Evolutionary conservation across 2,888 invertebrate species (phyloP).

Genomic region (Eristalis pertinax): DNA sequence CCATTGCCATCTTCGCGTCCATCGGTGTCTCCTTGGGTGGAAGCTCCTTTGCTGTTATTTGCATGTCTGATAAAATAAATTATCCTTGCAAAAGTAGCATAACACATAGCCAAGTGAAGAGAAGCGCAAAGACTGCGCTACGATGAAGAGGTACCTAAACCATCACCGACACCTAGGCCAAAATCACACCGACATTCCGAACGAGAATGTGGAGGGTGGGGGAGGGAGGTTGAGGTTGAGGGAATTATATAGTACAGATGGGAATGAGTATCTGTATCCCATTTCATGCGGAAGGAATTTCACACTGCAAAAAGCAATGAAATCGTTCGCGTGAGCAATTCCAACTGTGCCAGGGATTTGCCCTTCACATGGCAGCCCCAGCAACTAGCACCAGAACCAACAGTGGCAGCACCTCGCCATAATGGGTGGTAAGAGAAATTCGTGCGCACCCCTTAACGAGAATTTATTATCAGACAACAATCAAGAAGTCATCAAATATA

Average conservation of each 20-base stretch:
- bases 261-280: constrained; percentile 64
- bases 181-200: constrained; percentile 39
- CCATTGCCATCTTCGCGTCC: constrained; percentile 30
- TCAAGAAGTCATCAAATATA: constrained; percentile 80
- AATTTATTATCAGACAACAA: constrained; percentile 75
- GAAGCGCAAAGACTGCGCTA: not conserved
- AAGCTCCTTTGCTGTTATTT: constrained; percentile 58
- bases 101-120: constrained; percentile 31
- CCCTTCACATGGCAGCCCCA: constrained; percentile 42
- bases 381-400: constrained; percentile 1
- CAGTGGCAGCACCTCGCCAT: constrained; percentile 3
- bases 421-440: constrained; percentile 43
- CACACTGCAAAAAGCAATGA: constrained; percentile 69
- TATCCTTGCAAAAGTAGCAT: constrained; percentile 57
- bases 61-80: constrained; percentile 72
- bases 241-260: constrained; percentile 36
- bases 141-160: constrained; percentile 35
- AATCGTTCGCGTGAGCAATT: constrained; percentile 70
- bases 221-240: not conserved
- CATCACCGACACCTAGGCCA: constrained; percentile 57
- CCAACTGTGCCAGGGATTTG: constrained; percentile 64
- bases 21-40: constrained; percentile 28
- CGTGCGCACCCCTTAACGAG: constrained; percentile 71
- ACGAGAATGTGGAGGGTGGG: not conserved
- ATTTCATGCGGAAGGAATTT: constrained; percentile 70